Conservation (phyloP, 1,140 invertebrate genomes). For the Cydia splendana region DNA sequence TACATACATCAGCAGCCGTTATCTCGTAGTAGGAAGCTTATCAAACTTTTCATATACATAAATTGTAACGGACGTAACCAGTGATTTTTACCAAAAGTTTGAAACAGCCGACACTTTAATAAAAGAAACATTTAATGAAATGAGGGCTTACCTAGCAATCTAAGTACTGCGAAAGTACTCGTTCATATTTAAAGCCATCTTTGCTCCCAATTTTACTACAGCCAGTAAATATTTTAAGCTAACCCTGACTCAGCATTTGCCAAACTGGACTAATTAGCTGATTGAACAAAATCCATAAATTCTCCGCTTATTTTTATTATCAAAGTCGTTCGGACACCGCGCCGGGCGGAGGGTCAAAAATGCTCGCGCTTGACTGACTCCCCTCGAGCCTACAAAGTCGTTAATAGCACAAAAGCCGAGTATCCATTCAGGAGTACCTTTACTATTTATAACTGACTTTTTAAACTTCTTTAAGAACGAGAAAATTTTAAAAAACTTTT, state of each 20-base stretch:
- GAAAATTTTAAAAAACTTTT: background rate
- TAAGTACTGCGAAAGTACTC: background rate
- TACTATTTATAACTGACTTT: constrained; percentile 1
- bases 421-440: background rate
- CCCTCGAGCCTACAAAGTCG: constrained; percentile 8
- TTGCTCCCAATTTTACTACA: background rate
- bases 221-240: constrained; percentile 15
- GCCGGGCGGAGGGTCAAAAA: constrained; percentile 15
- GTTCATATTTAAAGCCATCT: background rate
- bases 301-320: constrained; percentile 26
- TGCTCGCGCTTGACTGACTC: constrained; percentile 10
- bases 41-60: too few species aligned
- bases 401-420: constrained; percentile 9
- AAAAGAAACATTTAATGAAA: background rate
- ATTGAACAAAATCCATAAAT: constrained; percentile 23
- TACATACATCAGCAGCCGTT: too few species aligned
- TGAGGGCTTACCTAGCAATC: background rate
- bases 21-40: too few species aligned
- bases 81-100: too few species aligned
- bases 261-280: constrained; percentile 29
- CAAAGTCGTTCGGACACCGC: constrained; percentile 1
- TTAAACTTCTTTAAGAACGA: background rate
- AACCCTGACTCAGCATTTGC: constrained; percentile 24
- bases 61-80: too few species aligned
- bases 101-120: too few species aligned